Evolutionary conservation across 2,113 vertebrate species (phyloP), one percentile per base, ranked within the genome.

Genomic region (Calidris pugnax): DNA sequence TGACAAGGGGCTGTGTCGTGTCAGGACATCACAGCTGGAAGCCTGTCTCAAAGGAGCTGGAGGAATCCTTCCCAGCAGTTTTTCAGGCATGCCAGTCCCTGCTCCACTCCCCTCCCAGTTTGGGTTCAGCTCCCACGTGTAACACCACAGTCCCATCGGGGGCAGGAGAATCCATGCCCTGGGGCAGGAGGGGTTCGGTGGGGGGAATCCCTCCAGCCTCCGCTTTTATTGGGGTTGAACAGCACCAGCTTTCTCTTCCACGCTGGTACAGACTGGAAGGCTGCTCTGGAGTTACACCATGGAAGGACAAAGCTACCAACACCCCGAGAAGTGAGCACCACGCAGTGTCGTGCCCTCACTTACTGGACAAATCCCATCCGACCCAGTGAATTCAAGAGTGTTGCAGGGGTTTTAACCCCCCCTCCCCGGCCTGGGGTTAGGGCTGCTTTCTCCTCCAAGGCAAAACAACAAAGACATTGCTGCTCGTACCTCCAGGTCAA

Each of bases 1-100:
- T 0, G 1, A 7, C 24, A 28, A 55, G 23, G 59, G 59, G 41
- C 39, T 1, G 1, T 3, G 32, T 9, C 1, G 0, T 51, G 39
- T 21, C 80, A 50, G 66, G 50, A 12, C 67, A n/a, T 8, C 32
- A 7, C 0, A 4, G 21, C 81, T 69, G 76, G 66, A 33, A 62
- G 35, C 41, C 45, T 6, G 30, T 67, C 73, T 55, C 53, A 6
- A 10, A 53, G 85, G 53, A 37, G 53, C 62, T 45, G 80, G 73
- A 63, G 41, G 51, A 60, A 37, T 35, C 47, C 53, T 62, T 79
- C 39, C n/a, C 26, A 10, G 35, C 19, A 16, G 57, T 45, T 45
- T 64, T 45, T 23, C 11, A 22, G 50, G 11, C 12, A 8, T 23
- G n/a, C 30, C 39, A 33, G 51, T 37, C 47, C 33, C 59, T 20